Evolutionary conservation across 2,113 vertebrate species (phyloP).

Genomic region (Xyliphius kryptos): DNA sequence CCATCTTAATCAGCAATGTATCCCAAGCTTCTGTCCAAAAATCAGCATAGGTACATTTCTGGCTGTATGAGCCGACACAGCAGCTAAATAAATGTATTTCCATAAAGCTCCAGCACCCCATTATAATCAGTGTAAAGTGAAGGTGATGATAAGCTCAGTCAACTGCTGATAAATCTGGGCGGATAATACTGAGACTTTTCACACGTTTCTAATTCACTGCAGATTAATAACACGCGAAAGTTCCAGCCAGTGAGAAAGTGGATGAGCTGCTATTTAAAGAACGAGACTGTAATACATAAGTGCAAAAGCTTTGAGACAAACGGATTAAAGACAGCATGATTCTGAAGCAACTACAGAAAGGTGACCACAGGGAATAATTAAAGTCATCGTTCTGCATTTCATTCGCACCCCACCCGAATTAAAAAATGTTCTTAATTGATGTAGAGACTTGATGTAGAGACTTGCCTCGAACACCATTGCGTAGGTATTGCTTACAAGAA

Average conservation of each 20-base stretch:
- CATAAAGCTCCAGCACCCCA: neutral
- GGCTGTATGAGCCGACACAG: neutral
- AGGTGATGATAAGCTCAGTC: neutral
- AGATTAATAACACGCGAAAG: neutral
- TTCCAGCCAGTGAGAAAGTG: slow-evolving; percentile 22
- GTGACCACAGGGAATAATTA: too few relatives aligned
- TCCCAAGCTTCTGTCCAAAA: neutral
- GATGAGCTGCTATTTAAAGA: slow-evolving; percentile 58
- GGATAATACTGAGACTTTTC: slow-evolving; percentile 11
- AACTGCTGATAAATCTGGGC: slow-evolving; percentile 18
- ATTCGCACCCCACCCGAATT: too few relatives aligned
- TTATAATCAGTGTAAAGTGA: neutral
- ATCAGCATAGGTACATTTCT: neutral
- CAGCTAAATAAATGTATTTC: neutral
- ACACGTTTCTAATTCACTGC: slow-evolving; percentile 5
- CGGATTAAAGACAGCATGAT: slow-evolving; percentile 10
- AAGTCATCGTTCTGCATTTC: too few relatives aligned
- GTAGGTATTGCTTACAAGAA: too few relatives aligned
- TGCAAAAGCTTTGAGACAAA: slow-evolving; percentile 45
- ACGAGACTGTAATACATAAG: slow-evolving; percentile 54
- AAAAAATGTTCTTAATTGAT: too few relatives aligned
- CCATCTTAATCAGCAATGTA: slow-evolving; percentile 11
- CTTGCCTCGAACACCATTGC: too few relatives aligned
- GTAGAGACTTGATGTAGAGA: too few relatives aligned
- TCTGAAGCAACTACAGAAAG: too few relatives aligned